Base-by-base conservation (phyloP, 2,888 invertebrate species). In the Shargacucullia verbasci region DNA sequence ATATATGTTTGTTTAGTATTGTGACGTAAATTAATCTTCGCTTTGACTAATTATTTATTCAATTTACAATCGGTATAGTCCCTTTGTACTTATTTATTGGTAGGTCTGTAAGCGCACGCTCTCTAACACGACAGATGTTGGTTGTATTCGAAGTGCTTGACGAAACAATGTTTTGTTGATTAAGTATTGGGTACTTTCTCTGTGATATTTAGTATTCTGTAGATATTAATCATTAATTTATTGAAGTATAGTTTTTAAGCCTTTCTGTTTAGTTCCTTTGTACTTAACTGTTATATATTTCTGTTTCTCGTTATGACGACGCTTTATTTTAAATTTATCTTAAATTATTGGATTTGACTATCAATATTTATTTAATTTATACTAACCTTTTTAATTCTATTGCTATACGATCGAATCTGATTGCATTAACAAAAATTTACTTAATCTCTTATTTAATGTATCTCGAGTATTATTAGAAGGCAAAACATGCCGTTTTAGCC, bases 181-280 rank as follows among this genome's bases (percentile, higher is more conserved):
- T 89, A 92, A 92, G 91, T 89, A 90, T 90, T 94, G 94, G 94
- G 94, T 94, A 94, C 90, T 89, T 88, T 87, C 90, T 90, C 94
- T 94, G 94, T 94, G 94, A 94, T 94, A 94, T 94, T 91, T 90
- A 92, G 91, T 92, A 92, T 92, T 92, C 88, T 90, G 80, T 91
- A 91, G 87, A 87, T 89, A 85, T 78, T 87, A 84, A 86, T 86
- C 81, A 83, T 87, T 93, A 91, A 93, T 93, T 94, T 93, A 93
- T 94, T 94, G 83, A 87, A 85, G 77, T 81, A 78, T 90, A 89
- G 88, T 80, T 79, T 80, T 70, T 92, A 89, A 89, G 90, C 70
- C 73, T 78, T 80, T 83, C 80, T 81, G 72, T 83, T 85, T 82
- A 89, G 91, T 92, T 91, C 89, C 84, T 86, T 73, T 84, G 79